Conservation (phyloP, 2,888 invertebrate species). For the Nudaria mundana region DNA sequence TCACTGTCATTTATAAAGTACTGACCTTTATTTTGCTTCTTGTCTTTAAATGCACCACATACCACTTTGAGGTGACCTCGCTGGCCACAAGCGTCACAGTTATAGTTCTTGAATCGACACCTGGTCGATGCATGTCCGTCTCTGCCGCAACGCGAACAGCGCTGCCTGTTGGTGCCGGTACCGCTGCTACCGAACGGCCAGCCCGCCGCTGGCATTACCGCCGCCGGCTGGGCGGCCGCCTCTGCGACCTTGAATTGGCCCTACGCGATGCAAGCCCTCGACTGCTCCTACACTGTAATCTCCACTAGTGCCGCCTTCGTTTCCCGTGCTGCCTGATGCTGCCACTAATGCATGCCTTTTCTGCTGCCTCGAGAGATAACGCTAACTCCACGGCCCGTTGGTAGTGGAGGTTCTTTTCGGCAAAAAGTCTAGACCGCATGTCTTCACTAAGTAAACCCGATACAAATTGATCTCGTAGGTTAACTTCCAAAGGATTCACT, state of each 20-base stretch:
- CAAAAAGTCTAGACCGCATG: constrained; percentile 30
- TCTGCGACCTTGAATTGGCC: background rate
- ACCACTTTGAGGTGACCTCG: constrained; percentile 3
- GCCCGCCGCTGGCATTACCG: background rate
- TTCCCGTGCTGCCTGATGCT: background rate
- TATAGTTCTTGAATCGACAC: constrained; percentile 9
- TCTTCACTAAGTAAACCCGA: constrained; percentile 23
- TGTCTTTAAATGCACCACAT: background rate
- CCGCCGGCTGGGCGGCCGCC: background rate
- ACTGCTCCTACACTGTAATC: too few species aligned
- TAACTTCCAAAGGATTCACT: constrained; percentile 17
- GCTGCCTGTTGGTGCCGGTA: background rate
- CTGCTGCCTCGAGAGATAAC: background rate
- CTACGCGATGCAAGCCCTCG: too few species aligned
- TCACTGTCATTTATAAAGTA: constrained; percentile 1
- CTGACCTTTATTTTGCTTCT: background rate
- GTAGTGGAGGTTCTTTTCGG: constrained; percentile 25
- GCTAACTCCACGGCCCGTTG: constrained; percentile 28
- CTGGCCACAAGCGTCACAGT: constrained; percentile 6
- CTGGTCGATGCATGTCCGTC: background rate
- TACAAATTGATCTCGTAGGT: too few species aligned
- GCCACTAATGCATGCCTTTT: constrained; percentile 2
- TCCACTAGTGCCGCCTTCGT: too few species aligned
- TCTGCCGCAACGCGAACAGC: background rate
- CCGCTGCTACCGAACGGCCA: background rate